A percentile compares a stretch with the other conserved stretches of the same genome.
Conservation (phyloP, 2,113 vertebrate species). For the Tichodroma muraria region DNA sequence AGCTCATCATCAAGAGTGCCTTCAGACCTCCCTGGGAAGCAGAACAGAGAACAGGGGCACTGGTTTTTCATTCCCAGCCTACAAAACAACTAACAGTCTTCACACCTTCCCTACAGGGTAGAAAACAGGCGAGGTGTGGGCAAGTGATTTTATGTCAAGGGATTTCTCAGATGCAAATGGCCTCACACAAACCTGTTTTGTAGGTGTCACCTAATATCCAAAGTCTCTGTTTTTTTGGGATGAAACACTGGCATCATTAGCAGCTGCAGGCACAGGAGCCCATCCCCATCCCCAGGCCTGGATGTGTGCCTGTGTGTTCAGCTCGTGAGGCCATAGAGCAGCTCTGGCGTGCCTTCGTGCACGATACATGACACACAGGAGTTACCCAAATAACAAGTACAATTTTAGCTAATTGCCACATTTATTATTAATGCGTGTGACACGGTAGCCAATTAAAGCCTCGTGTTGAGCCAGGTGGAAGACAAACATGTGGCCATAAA, state of each 20-base stretch:
- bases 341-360: background rate
- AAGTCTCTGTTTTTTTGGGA: background rate
- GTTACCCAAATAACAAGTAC: background rate
- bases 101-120: background rate
- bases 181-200: background rate
- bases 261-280: background rate
- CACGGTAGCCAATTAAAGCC: background rate
- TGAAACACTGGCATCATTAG: rapidly evolving
- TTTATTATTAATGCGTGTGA: background rate
- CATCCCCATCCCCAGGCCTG: background rate
- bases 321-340: rapidly evolving
- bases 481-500: background rate
- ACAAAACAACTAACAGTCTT: background rate
- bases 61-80: background rate
- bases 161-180: background rate
- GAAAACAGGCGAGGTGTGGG: background rate
- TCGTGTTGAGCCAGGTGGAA: background rate
- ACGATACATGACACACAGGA: background rate
- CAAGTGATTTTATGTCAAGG: background rate
- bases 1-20: background rate
- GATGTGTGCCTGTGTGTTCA: rapidly evolving
- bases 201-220: rapidly evolving
- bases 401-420: background rate
- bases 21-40: background rate
- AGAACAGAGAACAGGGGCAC: background rate